A percentile compares a stretch with the other conserved stretches of the same genome.
phyloP scores from a whole-genome alignment of 2,113 vertebrate genomes.

The Halcyon senegalensis region DNA sequence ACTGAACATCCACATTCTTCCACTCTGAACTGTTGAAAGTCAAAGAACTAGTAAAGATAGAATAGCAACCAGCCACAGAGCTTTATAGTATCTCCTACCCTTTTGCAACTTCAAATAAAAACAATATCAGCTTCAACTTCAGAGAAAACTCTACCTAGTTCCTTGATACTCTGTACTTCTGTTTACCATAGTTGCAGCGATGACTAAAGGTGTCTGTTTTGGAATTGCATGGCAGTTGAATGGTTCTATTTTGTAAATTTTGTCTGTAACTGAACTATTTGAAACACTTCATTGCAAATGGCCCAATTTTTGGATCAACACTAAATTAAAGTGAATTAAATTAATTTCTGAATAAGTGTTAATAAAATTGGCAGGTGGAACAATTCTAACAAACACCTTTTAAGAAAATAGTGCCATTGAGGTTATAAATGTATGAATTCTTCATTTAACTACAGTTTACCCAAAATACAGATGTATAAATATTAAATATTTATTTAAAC shows the following conservation, averaged over 20 bases:
- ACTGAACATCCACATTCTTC: background rate
- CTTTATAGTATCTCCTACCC: background rate
- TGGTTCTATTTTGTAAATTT: background rate
- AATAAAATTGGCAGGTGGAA: background rate
- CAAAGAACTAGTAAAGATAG: background rate
- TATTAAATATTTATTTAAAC: background rate
- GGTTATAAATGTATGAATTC: background rate
- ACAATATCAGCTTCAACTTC: background rate
- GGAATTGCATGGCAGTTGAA: background rate
- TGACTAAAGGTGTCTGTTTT: background rate
- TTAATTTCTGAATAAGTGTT: background rate
- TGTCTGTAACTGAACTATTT: background rate
- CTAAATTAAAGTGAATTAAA: background rate
- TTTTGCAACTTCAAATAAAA: background rate
- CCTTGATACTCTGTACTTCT: background rate
- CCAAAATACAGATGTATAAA: background rate
- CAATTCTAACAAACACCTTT: background rate
- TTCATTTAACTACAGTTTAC: background rate
- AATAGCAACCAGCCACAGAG: background rate
- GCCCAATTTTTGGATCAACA: background rate
- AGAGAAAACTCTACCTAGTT: background rate
- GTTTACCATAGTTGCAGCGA: background rate
- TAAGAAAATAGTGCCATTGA: background rate
- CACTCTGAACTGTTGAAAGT: background rate
- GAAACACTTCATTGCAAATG: background rate